Evolutionary conservation across 2,888 invertebrate genomes (phyloP).

Genomic region (Mimachlamys varia): DNA sequence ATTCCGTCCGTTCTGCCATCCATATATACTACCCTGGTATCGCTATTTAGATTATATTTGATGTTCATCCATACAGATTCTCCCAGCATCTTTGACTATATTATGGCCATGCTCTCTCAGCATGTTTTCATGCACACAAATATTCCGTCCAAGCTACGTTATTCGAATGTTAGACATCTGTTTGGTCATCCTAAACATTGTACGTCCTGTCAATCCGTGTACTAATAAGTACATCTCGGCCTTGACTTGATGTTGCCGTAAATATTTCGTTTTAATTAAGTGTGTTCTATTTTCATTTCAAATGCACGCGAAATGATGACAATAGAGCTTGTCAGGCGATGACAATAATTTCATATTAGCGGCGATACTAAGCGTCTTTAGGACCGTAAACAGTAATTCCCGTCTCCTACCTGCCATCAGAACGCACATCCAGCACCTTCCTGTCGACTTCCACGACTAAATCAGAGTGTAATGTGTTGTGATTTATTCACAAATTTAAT

Average conservation of each 20-base stretch:
- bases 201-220: too few relatives aligned
- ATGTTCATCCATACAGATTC: too few relatives aligned
- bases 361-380: not conserved
- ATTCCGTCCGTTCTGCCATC: not conserved
- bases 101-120: too few relatives aligned
- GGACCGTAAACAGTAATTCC: not conserved
- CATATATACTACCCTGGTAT: not conserved
- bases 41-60: too few relatives aligned
- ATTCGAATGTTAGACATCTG: too few relatives aligned
- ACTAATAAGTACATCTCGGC: too few relatives aligned
- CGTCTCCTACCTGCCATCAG: not conserved
- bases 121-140: not conserved
- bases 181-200: too few relatives aligned
- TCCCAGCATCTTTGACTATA: too few relatives aligned
- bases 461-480: not conserved
- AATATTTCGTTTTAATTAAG: not conserved
- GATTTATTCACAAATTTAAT: not conserved
- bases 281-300: conserved; percentile 13
- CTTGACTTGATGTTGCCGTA: not conserved
- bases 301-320: not conserved
- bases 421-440: not conserved
- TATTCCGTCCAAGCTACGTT: too few relatives aligned
- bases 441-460: not conserved
- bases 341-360: conserved; percentile 6
- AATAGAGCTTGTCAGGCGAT: not conserved